These are phyloP conservation scores for Colaptes auratus DNA, from an alignment of 2,113 vertebrate genomes.

Conservation along the genomic window DNA sequence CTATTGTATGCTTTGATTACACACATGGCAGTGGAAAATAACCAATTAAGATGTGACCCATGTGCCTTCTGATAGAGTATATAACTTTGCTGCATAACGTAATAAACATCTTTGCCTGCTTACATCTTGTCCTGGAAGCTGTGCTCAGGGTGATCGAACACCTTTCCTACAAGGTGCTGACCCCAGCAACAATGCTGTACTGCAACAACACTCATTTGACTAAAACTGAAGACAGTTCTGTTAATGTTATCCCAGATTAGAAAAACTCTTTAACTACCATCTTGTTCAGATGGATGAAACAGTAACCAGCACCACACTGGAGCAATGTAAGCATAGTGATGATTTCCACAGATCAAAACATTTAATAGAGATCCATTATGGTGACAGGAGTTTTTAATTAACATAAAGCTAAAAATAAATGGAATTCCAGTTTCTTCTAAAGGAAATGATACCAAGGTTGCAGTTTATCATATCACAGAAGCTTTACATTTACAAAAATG, in stretches of 20 bases:
- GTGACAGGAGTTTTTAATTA: neutral
- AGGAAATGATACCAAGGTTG: neutral
- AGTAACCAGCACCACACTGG: neutral
- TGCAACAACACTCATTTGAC: neutral
- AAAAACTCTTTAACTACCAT: neutral
- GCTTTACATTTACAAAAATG: neutral
- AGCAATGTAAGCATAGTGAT: neutral
- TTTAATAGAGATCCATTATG: neutral
- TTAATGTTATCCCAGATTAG: neutral
- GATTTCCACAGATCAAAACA: neutral
- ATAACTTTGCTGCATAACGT: too few relatives aligned
- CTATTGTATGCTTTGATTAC: too few relatives aligned
- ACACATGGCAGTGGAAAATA: too few relatives aligned
- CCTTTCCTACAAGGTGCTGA: too few relatives aligned
- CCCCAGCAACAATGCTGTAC: too few relatives aligned
- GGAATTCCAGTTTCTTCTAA: neutral
- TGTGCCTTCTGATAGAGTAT: too few relatives aligned
- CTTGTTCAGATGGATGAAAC: neutral
- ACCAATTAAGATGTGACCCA: too few relatives aligned
- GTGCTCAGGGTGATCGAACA: too few relatives aligned
- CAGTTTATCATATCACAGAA: neutral
- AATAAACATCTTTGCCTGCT: too few relatives aligned
- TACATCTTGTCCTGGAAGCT: too few relatives aligned
- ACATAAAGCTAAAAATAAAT: neutral
- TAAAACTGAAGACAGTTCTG: neutral